These are phyloP conservation scores for Probaryconus sp. DNA, from an alignment of 1,140 invertebrate genomes.

Conservation along the genomic window DNA sequence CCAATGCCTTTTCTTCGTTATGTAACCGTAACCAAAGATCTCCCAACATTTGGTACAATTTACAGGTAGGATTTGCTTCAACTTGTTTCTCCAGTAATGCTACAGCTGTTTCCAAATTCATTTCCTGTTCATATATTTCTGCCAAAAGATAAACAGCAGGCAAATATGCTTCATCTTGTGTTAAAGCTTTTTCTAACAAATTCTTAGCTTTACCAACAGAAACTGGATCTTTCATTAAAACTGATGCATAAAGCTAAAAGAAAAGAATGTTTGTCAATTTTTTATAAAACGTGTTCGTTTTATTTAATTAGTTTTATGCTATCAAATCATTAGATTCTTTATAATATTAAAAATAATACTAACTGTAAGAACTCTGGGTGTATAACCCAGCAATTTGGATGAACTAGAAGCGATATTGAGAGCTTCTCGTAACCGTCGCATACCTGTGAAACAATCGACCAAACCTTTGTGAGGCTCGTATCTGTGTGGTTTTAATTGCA, in stretches of 20 bases:
- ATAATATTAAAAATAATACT: constrained; percentile 55
- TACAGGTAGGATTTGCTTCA: constrained; percentile 81
- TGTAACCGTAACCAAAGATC: constrained; percentile 80
- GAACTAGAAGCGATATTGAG: constrained; percentile 83
- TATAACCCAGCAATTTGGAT: constrained; percentile 84
- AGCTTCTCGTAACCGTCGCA: constrained; percentile 84
- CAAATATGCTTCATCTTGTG: constrained; percentile 82
- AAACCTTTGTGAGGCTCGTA: constrained; percentile 86
- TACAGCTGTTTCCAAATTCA: constrained; percentile 80
- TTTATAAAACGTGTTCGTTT: too few species aligned
- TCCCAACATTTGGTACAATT: constrained; percentile 85
- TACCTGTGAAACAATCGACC: constrained; percentile 84
- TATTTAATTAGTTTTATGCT: not conserved
- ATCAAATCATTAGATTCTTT: constrained; percentile 11
- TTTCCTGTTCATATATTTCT: constrained; percentile 82
- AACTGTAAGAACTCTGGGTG: constrained; percentile 84
- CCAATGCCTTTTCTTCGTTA: constrained; percentile 85
- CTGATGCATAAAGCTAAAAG: constrained; percentile 83
- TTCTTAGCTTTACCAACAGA: constrained; percentile 82
- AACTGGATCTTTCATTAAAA: constrained; percentile 84
- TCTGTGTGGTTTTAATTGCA: constrained; percentile 80
- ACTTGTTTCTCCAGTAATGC: constrained; percentile 82
- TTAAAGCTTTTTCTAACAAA: constrained; percentile 84
- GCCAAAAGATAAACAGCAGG: constrained; percentile 85
- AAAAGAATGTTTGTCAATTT: too few species aligned